These are phyloP conservation scores for Zaprionus inermis DNA, from an alignment of 1,140 invertebrate genomes.

Conservation along the genomic window DNA sequence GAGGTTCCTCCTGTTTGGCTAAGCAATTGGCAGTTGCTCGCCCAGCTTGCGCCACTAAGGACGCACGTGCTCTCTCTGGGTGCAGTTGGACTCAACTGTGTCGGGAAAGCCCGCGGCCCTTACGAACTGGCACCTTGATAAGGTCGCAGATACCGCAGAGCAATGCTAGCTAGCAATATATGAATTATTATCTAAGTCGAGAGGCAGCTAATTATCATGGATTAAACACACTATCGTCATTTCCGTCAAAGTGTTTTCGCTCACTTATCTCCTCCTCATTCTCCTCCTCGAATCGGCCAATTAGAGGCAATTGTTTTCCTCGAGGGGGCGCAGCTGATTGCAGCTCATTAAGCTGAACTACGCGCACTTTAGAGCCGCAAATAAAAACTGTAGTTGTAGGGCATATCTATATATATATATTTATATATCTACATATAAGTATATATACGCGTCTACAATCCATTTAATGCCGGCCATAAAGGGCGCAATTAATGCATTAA, in stretches of 20 bases:
- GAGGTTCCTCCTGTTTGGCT: conserved; percentile 52
- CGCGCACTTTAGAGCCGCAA: conserved; percentile 14
- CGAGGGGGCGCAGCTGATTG: conserved; percentile 31
- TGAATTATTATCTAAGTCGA: not conserved
- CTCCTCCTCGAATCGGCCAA: conserved; percentile 6
- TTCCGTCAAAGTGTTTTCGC: conserved; percentile 3
- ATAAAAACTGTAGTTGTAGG: not conserved
- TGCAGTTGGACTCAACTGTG: not conserved
- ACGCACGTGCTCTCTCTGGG: conserved; percentile 19
- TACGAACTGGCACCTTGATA: not conserved
- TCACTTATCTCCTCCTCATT: conserved; percentile 10
- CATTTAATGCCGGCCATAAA: conserved; percentile 35
- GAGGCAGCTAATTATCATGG: not conserved
- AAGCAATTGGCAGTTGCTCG: conserved; percentile 62
- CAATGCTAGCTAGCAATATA: no score
- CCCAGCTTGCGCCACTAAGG: conserved; percentile 41
- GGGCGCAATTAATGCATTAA: conserved; percentile 55
- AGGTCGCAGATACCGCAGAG: no score
- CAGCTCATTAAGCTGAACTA: conserved; percentile 27
- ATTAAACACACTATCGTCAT: conserved; percentile 10
- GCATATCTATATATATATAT: not conserved
- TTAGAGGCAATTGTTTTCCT: conserved; percentile 44
- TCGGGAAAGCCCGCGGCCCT: not conserved
- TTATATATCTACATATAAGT: conserved; percentile 15
- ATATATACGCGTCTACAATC: not conserved